These are phyloP conservation scores for Syngnathus scovelli DNA, from an alignment of 2,113 vertebrate species.

Conservation along the genomic window DNA sequence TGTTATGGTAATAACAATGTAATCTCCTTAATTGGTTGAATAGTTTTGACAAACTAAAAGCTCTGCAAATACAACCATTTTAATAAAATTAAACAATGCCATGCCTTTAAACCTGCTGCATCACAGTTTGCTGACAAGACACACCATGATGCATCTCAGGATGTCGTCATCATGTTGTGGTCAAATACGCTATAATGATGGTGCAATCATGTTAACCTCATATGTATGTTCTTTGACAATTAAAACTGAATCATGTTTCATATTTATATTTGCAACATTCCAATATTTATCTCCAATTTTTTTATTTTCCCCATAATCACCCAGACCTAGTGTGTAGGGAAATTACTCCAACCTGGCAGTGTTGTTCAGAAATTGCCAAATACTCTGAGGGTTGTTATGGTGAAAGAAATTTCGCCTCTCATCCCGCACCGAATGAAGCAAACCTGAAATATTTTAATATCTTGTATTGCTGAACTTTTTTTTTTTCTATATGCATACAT, in stretches of 20 bases:
- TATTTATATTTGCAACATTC: too few species aligned
- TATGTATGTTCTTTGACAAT: neutral
- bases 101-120: neutral
- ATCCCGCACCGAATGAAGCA: neutral
- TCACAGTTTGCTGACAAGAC: constrained; percentile 8
- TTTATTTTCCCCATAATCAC: too few species aligned
- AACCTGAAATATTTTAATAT: too few species aligned
- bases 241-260: too few species aligned
- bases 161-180: constrained; percentile 18
- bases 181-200: neutral
- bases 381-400: neutral
- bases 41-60: neutral
- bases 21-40: neutral
- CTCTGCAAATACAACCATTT: neutral
- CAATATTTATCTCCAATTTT: too few species aligned
- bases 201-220: constrained; percentile 5
- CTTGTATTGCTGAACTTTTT: neutral
- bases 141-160: constrained; percentile 21
- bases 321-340: too few species aligned
- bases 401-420: neutral
- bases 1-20: neutral
- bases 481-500: neutral
- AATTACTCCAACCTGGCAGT: too few species aligned
- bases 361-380: too few species aligned
- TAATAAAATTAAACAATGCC: neutral